Base-by-base conservation (phyloP, 2,888 invertebrate genomes). In the Palloptera scutellata region DNA sequence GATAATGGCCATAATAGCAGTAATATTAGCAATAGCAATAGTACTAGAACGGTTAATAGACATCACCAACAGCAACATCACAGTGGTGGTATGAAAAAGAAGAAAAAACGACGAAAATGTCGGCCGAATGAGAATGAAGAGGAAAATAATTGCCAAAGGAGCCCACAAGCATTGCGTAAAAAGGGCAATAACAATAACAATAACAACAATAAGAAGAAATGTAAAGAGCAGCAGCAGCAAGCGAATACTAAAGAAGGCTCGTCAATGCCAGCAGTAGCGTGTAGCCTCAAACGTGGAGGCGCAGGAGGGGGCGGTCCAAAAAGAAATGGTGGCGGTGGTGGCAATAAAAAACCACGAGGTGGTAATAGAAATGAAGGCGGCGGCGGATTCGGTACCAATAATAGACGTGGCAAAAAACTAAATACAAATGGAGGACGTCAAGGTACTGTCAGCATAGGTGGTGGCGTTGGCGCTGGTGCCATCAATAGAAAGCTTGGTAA, bases 41-140 rank as follows among this genome's bases (percentile, higher is more conserved):
- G 72, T 57, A 61, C 45, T 53, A 51, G 41, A 48, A 53, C 67
- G 8, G 55, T 30, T 59, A 52, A 51, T 42, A 48, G 43, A 64
- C 68, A 41, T 57, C 57, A 57, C 10, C 48, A 13, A 48, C 48
- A 13, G 1, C n/a, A 13, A 48, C 8, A 48, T 48, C 48, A 43
- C 42, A 55, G 45, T 13, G 64, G 60, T 55, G 72, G 72, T 51
- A 76, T 70, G 59, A 83, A 81, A 65, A 78, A 77, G 70, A 81
- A 81, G 60, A 81, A 80, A 65, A 84, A 81, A 64, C 76, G 75
- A 30, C 79, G 81, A 72, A 78, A 79, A 75, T 82, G 85, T 74
- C 80, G 80, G 59, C 79, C 76, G 17, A 73, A 79, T 40, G 83
- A 83, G 74, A 77, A 78, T 58, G 84, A 84, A 64, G 77, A 81